These are phyloP conservation scores for Petrolisthes cinctipes DNA, from an alignment of 2,888 invertebrate species.

Conservation along the genomic window DNA sequence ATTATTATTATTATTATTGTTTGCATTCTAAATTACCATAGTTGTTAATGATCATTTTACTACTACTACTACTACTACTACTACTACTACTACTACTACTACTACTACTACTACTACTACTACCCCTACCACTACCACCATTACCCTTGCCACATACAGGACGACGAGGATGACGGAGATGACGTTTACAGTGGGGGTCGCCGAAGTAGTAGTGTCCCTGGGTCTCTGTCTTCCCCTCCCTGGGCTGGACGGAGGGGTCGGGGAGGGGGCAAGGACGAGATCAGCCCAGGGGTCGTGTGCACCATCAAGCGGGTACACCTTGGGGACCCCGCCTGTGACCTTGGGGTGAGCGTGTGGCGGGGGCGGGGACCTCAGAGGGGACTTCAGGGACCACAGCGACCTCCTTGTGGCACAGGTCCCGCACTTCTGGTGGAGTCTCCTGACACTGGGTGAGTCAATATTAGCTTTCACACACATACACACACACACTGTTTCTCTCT, in stretches of 20 bases:
- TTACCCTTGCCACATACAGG: not conserved
- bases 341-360: slow-evolving; percentile 64
- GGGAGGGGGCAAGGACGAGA: slow-evolving; percentile 44
- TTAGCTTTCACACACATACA: not conserved
- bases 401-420: slow-evolving; percentile 50
- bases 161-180: not conserved
- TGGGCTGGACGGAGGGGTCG: slow-evolving; percentile 10
- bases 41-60: not conserved
- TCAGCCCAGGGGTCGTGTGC: slow-evolving; percentile 58
- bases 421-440: slow-evolving; percentile 61
- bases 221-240: not conserved
- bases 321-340: slow-evolving; percentile 61
- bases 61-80: not conserved
- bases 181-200: not conserved
- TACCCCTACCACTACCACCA: not conserved
- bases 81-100: not conserved
- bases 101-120: not conserved
- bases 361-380: slow-evolving; percentile 63
- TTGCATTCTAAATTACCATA: not conserved
- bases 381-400: slow-evolving; percentile 59
- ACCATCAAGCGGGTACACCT: slow-evolving; percentile 64
- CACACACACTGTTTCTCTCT: not conserved
- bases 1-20: slow-evolving; percentile 20
- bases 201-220: not conserved
- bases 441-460: slow-evolving; percentile 44